phyloP scores from a whole-genome alignment of 2,113 vertebrate species.

The Bothrops jararaca region DNA sequence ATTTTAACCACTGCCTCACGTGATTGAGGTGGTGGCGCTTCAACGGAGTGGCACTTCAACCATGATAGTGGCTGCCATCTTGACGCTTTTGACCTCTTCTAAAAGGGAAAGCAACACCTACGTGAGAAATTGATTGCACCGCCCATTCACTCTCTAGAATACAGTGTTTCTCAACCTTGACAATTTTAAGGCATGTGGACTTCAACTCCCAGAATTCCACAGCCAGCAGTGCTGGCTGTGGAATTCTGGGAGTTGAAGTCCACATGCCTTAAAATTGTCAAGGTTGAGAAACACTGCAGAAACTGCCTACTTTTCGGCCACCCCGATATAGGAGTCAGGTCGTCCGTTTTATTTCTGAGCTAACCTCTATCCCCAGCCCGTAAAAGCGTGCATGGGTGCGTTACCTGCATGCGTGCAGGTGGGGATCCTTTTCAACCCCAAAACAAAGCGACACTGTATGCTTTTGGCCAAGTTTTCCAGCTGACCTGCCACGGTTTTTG shows the following conservation, averaged over 20 bases:
- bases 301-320: not conserved
- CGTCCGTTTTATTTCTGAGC: not conserved
- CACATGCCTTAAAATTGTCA: no score
- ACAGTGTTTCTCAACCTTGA: no score
- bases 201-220: no score
- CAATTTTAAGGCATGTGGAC: no score
- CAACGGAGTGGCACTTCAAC: not conserved
- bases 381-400: not conserved
- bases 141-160: not conserved
- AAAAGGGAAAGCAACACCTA: not conserved
- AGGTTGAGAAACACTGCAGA: not conserved
- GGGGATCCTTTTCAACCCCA: constrained; percentile 10
- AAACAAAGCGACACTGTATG: not conserved
- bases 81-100: not conserved
- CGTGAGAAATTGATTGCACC: not conserved
- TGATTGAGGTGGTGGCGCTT: not conserved
- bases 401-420: not conserved
- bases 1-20: not conserved
- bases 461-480: not conserved
- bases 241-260: no score
- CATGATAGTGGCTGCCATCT: not conserved
- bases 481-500: not conserved
- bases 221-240: no score
- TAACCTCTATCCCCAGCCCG: not conserved
- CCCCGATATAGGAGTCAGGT: not conserved